phyloP scores from a whole-genome alignment of 2,797 vertebrate genomes.

The Trichosurus vulpecula region DNA sequence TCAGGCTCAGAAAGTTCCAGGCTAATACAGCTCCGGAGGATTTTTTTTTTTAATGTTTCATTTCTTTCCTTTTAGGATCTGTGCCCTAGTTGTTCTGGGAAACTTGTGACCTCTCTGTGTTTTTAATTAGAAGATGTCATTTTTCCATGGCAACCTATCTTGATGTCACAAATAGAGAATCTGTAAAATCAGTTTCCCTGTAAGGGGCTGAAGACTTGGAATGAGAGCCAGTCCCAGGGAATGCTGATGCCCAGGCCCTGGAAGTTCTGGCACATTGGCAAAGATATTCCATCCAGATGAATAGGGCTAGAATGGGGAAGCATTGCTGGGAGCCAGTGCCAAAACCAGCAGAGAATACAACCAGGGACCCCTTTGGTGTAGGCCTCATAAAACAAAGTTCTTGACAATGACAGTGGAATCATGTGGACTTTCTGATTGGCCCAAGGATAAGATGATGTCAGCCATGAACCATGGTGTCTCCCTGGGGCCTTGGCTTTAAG shows the following conservation, averaged over 20 bases:
- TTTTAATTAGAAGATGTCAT: slow-evolving; percentile 87
- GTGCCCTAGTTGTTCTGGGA: slow-evolving; percentile 86
- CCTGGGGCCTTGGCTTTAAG: slow-evolving; percentile 50
- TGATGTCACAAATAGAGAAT: slow-evolving; percentile 83
- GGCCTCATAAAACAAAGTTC: slow-evolving; percentile 36
- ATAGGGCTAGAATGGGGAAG: slow-evolving; percentile 1
- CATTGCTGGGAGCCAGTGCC: neutral
- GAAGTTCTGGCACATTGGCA: neutral
- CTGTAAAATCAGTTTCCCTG: slow-evolving; percentile 80
- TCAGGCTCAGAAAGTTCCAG: slow-evolving; percentile 83
- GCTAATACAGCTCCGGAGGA: slow-evolving; percentile 74
- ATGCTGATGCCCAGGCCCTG: neutral
- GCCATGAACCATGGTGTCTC: slow-evolving; percentile 42
- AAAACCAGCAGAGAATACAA: neutral
- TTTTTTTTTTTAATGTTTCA: slow-evolving; percentile 72
- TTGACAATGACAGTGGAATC: slow-evolving; percentile 24
- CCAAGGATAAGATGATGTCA: slow-evolving; percentile 47
- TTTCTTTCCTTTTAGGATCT: slow-evolving; percentile 84
- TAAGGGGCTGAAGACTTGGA: slow-evolving; percentile 58
- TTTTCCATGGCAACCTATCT: slow-evolving; percentile 86
- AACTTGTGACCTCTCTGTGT: slow-evolving; percentile 86
- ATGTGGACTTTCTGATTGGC: slow-evolving; percentile 42
- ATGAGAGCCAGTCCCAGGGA: slow-evolving; percentile 35
- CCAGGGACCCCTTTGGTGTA: neutral
- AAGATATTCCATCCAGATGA: neutral